These are phyloP conservation scores for Ochropleura plecta DNA, from an alignment of 2,888 invertebrate genomes.

Conservation along the genomic window DNA sequence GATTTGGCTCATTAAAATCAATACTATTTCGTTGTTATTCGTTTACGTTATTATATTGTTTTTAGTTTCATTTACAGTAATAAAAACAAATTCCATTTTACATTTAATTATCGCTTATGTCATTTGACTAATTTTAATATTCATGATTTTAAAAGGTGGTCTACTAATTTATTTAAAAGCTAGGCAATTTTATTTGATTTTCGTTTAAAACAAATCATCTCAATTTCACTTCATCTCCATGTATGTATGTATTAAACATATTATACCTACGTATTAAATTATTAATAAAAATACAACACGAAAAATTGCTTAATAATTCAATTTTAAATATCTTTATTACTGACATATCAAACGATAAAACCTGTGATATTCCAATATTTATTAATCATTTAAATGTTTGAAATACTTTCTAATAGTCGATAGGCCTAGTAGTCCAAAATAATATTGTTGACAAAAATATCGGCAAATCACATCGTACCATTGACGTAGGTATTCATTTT, in stretches of 20 bases:
- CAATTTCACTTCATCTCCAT: conserved; percentile 8
- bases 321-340: conserved; percentile 27
- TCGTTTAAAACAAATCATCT: neutral
- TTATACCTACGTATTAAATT: conserved; percentile 1
- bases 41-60: neutral
- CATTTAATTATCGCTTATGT: neutral
- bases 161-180: neutral
- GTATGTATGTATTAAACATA: conserved; percentile 17
- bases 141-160: neutral
- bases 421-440: conserved; percentile 17
- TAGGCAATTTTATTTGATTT: neutral
- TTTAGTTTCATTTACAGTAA: neutral
- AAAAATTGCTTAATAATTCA: conserved; percentile 17
- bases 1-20: neutral
- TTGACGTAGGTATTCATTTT: conserved; percentile 26
- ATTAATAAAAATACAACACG: conserved; percentile 29
- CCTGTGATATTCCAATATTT: conserved; percentile 34
- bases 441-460: conserved; percentile 32
- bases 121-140: neutral
- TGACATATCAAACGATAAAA: conserved; percentile 28
- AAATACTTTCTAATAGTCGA: conserved; percentile 55
- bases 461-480: conserved; percentile 17
- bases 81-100: neutral
- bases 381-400: conserved; percentile 32
- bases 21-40: neutral